These are phyloP conservation scores for Atta colombica DNA, from an alignment of 1,140 invertebrate species.

Conservation along the genomic window DNA sequence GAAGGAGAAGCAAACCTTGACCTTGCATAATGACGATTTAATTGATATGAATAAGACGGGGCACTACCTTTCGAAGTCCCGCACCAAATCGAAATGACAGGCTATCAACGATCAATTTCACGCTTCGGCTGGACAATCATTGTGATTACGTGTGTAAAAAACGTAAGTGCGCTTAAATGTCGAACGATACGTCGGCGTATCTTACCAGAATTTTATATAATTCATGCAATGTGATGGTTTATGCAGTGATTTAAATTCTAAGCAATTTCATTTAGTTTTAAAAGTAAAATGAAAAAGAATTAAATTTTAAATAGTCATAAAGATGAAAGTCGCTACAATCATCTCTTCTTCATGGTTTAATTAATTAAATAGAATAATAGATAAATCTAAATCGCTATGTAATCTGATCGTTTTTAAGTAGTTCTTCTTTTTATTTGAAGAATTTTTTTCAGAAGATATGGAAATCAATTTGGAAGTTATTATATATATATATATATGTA, in stretches of 20 bases:
- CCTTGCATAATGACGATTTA: slow-evolving; percentile 78
- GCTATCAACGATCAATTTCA: slow-evolving; percentile 58
- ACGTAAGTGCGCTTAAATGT: slow-evolving; percentile 6
- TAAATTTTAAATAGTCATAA: neutral
- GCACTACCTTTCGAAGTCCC: slow-evolving; percentile 8
- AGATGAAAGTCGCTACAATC: neutral
- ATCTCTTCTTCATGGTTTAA: neutral
- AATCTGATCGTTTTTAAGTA: neutral
- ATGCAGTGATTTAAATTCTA: neutral
- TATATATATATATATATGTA: neutral
- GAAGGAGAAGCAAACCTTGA: slow-evolving; percentile 75
- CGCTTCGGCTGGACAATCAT: slow-evolving; percentile 36
- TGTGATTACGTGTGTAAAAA: slow-evolving; percentile 25
- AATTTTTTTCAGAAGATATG: neutral
- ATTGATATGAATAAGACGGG: slow-evolving; percentile 69
- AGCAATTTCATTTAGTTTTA: neutral
- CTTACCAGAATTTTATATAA: slow-evolving; percentile 16
- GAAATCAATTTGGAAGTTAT: neutral
- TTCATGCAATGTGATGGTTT: neutral
- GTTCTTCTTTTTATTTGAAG: neutral
- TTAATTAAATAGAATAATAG: neutral
- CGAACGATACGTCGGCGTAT: neutral
- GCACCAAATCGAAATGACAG: slow-evolving; percentile 52
- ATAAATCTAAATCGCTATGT: neutral
- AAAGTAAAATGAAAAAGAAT: neutral